Conservation (phyloP, 2,113 vertebrate species). For the Orcinus orca region DNA sequence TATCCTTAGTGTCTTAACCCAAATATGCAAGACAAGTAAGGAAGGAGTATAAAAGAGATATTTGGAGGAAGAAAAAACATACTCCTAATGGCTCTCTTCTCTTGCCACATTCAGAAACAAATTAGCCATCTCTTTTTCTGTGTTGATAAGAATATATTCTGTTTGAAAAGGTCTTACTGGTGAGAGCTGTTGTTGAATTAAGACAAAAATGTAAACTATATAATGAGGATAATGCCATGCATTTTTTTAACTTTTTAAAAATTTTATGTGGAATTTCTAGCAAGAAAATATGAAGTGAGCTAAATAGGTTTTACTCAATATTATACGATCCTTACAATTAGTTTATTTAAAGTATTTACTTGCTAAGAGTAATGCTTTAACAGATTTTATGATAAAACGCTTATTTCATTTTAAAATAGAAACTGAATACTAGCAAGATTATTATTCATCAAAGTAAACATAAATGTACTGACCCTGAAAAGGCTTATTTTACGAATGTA, state of each 20-base stretch:
- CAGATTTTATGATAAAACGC: background rate
- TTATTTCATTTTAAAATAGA: conserved; percentile 42
- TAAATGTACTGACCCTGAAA: conserved; percentile 64
- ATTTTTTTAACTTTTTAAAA: background rate
- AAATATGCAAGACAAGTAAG: background rate
- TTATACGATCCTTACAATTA: background rate
- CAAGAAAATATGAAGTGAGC: background rate
- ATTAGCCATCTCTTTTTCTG: background rate
- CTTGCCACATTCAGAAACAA: background rate
- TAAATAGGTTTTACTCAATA: background rate
- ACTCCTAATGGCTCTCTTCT: background rate
- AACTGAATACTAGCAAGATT: background rate
- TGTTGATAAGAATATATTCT: background rate
- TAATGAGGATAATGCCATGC: background rate
- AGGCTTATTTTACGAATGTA: conserved; percentile 10
- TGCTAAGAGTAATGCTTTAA: background rate
- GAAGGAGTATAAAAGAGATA: background rate
- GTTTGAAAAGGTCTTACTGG: background rate
- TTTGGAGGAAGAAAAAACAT: background rate
- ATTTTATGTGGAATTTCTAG: background rate
- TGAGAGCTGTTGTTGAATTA: background rate
- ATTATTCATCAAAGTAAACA: conserved; percentile 41
- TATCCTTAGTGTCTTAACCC: background rate
- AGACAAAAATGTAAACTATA: background rate
- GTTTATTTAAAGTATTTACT: background rate